Conservation (phyloP, 2,888 invertebrate species). For the Thymelicus lineola region DNA sequence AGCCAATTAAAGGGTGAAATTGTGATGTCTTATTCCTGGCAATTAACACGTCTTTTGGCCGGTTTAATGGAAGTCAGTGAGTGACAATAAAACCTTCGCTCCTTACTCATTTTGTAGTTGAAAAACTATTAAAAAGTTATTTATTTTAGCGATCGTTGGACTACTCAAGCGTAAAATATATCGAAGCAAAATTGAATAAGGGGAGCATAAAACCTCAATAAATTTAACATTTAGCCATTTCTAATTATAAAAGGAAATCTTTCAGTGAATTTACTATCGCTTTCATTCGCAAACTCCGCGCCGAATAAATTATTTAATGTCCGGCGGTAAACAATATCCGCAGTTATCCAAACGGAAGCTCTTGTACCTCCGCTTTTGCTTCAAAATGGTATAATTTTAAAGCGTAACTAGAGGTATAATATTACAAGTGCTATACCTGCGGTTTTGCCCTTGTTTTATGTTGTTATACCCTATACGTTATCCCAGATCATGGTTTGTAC, state of each 20-base stretch:
- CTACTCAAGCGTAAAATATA: background rate
- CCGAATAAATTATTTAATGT: conserved; percentile 22
- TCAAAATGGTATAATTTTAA: background rate
- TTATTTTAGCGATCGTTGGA: no score
- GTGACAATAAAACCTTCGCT: no score
- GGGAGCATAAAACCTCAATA: background rate
- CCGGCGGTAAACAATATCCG: conserved; percentile 20
- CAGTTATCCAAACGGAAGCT: conserved; percentile 11
- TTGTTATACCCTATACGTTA: no score
- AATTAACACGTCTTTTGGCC: no score
- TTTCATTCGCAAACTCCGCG: conserved; percentile 21
- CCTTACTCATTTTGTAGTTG: no score
- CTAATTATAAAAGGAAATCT: conserved; percentile 10
- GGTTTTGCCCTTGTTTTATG: no score
- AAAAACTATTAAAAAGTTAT: no score
- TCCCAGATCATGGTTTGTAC: no score
- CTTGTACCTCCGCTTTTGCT: background rate
- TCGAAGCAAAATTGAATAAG: background rate
- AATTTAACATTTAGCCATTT: conserved; percentile 9
- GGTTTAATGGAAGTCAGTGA: no score
- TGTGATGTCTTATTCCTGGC: no score
- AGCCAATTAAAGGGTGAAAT: no score
- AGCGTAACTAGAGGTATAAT: background rate
- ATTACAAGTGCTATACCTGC: no score
- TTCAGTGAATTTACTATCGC: conserved; percentile 19